Base-by-base conservation (phyloP, 2,113 vertebrate genomes). In the Actenoides lindsayi region DNA sequence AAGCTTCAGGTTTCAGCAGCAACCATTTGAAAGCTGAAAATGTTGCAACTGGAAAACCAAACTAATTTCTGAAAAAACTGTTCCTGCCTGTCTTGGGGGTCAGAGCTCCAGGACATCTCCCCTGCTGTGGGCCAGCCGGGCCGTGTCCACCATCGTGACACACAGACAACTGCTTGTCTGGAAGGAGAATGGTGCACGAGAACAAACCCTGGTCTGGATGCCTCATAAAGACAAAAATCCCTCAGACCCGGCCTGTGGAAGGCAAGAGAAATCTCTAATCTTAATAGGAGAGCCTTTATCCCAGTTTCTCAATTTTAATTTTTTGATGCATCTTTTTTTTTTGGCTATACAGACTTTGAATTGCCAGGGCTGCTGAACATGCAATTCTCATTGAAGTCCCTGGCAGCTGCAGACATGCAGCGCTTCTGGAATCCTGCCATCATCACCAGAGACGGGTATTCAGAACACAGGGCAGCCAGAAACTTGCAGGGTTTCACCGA, bases 141-240 rank as follows among this genome's bases (percentile, higher is more conserved):
- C 5, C n/a, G 11, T 16, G 16, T 37, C 31, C 51, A n/a, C 37
- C 28, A 31, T 13, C 13, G 27, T 0, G 1, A 73, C 54, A 82
- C 41, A 46, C 10, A 4, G 31, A 24, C n/a, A 33, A 1, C 17
- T 63, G n/a, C 33, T 56, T 63, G 2, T 37, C 54, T 65, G 41
- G 48, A 65, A 85, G 44, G 28, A 87, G 79, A 88, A 79, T 0
- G 16, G 2, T 39, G 30, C 15, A 6, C 3, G 23, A 79, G 37
- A 77, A 60, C 4, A 39, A 82, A 37, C 54, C 70, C n/a, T 81
- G 7, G 9, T 27, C 17, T 1, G 2, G 90, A 48, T 9, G 3
- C 23, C 71, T 48, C 5, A 6, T 19, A 82, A 79, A 94, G 27
- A 67, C 4, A 76, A 68, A 93, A 53, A 33, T 48, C 28, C 21